phyloP scores from a whole-genome alignment of 2,888 invertebrate species.

The Augiades crinisus region DNA sequence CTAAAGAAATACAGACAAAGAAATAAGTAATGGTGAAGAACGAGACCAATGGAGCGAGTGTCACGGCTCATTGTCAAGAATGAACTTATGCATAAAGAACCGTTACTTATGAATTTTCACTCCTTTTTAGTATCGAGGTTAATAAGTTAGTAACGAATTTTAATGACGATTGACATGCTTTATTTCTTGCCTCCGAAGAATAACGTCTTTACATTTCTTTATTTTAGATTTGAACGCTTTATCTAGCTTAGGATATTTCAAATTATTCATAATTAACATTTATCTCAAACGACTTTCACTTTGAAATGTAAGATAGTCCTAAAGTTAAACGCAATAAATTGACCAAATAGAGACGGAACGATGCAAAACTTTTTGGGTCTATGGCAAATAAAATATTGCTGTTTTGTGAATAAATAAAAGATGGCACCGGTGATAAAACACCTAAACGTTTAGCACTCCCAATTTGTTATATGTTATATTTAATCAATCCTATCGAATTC shows the following conservation, averaged over 20 bases:
- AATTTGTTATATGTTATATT: slow-evolving; percentile 18
- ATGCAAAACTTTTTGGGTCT: background rate
- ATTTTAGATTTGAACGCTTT: background rate
- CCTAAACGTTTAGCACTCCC: slow-evolving; percentile 3
- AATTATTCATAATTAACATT: too few species aligned
- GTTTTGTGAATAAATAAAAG: slow-evolving; percentile 10
- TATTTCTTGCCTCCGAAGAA: background rate
- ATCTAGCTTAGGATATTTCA: background rate
- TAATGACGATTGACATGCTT: slow-evolving; percentile 16
- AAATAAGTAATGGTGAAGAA: slow-evolving; percentile 15
- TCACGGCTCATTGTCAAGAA: slow-evolving; percentile 17
- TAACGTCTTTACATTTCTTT: background rate
- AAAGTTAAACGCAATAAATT: background rate
- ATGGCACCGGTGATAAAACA: slow-evolving; percentile 11
- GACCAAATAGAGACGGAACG: background rate
- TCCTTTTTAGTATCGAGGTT: slow-evolving; percentile 35
- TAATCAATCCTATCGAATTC: slow-evolving; percentile 6
- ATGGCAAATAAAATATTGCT: slow-evolving; percentile 4
- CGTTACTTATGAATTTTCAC: slow-evolving; percentile 36
- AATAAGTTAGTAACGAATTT: slow-evolving; percentile 31
- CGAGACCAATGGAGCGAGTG: slow-evolving; percentile 11
- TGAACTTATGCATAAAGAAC: slow-evolving; percentile 27
- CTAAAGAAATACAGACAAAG: slow-evolving; percentile 19
- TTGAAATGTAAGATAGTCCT: background rate
- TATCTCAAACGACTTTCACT: background rate